Percentiles rank a stretch among this genome's conserved stretches.
Conservation (phyloP, 2,797 vertebrate genomes). For the Ctenopoma multispine region DNA sequence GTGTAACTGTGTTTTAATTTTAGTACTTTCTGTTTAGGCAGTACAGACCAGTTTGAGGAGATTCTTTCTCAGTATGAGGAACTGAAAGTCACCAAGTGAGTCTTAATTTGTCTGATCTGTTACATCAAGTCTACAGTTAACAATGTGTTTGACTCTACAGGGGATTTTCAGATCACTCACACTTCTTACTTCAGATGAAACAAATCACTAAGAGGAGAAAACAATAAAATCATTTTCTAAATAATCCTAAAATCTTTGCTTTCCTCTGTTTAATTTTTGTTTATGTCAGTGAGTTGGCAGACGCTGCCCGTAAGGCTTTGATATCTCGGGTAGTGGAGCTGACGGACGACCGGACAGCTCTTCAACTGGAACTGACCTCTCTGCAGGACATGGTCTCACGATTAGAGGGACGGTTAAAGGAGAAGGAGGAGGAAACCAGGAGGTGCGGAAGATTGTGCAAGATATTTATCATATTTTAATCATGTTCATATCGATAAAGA, state of each 20-base stretch:
- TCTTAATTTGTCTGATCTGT: conserved; percentile 38
- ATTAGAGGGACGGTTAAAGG: conserved; percentile 80
- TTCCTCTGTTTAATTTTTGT: not conserved
- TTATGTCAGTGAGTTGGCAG: conserved; percentile 76
- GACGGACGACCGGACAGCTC: conserved; percentile 83
- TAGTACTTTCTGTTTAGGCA: conserved; percentile 64
- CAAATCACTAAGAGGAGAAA: not conserved
- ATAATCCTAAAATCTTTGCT: not conserved
- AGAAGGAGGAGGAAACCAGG: conserved; percentile 85
- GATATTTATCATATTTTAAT: not conserved
- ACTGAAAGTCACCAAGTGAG: conserved; percentile 86
- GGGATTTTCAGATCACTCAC: conserved; percentile 27
- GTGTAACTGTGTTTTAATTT: conserved; percentile 16
- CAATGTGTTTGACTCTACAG: not conserved
- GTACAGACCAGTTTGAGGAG: conserved; percentile 83
- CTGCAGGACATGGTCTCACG: conserved; percentile 76
- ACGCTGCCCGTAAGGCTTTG: conserved; percentile 83
- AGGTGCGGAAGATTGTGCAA: conserved; percentile 65
- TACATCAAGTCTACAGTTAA: not conserved
- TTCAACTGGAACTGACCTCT: conserved; percentile 78
- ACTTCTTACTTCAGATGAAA: conserved; percentile 25
- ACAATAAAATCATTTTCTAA: not conserved
- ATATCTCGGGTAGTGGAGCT: conserved; percentile 85
- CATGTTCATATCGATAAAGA: too few relatives aligned
- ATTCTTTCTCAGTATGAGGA: conserved; percentile 85